Conservation (phyloP, 1,140 invertebrate species). For the Sesamia nonagrioides region DNA sequence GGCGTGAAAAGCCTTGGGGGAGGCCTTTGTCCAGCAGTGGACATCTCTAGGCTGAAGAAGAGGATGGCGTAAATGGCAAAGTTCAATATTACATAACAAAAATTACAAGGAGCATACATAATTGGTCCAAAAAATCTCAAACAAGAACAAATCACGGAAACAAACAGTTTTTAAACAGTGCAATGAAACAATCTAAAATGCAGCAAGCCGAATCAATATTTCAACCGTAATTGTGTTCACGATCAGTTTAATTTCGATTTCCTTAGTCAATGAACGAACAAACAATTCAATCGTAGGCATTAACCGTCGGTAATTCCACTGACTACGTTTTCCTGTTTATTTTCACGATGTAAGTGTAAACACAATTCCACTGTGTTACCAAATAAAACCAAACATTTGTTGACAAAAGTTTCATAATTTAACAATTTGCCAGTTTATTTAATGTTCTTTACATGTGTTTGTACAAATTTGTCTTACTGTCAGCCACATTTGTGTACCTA, state of each 20-base stretch:
- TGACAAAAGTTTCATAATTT: constrained; percentile 45
- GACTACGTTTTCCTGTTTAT: constrained; percentile 41
- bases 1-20: too few species aligned
- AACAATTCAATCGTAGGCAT: constrained; percentile 47
- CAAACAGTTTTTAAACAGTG: constrained; percentile 4
- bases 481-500: too few species aligned
- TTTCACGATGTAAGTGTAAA: constrained; percentile 30
- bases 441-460: constrained; percentile 9
- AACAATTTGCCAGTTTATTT: constrained; percentile 35
- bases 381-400: constrained; percentile 36
- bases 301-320: constrained; percentile 39
- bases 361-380: constrained; percentile 32
- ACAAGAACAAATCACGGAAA: background rate
- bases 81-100: background rate
- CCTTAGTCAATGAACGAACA: constrained; percentile 31
- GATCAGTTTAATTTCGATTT: constrained; percentile 44
- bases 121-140: background rate
- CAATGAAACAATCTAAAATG: background rate
- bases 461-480: constrained; percentile 21
- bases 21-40: too few species aligned
- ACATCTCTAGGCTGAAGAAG: too few species aligned
- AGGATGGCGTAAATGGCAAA: too few species aligned
- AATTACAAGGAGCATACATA: background rate
- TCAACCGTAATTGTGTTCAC: constrained; percentile 16
- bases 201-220: constrained; percentile 14